Percentiles rank a stretch among this genome's conserved stretches.
These are phyloP conservation scores for Lutjanus argentimaculatus DNA, from an alignment of 2,797 vertebrate species.

Conservation along the genomic window DNA sequence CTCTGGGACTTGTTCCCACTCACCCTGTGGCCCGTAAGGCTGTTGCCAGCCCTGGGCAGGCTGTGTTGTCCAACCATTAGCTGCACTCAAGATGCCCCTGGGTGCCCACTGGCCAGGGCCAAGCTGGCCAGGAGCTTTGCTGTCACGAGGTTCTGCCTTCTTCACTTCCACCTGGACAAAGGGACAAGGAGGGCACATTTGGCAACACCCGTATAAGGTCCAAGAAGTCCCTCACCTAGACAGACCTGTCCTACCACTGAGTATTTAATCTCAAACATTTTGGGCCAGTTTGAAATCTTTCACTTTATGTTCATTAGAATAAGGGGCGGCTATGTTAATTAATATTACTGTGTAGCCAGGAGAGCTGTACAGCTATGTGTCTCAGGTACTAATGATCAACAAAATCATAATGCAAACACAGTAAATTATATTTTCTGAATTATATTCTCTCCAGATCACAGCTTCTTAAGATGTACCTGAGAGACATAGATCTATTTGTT, in stretches of 20 bases:
- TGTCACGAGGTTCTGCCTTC: conserved; percentile 97
- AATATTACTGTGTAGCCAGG: conserved; percentile 69
- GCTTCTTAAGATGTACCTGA: conserved; percentile 88
- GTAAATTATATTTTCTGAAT: conserved; percentile 1
- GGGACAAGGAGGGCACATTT: conserved; percentile 86
- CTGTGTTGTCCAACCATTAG: conserved; percentile 99
- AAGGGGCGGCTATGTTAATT: conserved; percentile 66
- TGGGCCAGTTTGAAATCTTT: conserved; percentile 86
- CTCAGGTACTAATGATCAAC: conserved; percentile 90
- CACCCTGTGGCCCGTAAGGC: conserved; percentile 97
- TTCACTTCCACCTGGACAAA: conserved; percentile 99
- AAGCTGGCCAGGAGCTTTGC: conserved; percentile 95
- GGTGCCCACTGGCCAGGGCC: conserved; percentile 95
- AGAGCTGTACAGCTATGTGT: conserved; percentile 89
- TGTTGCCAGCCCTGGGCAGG: conserved; percentile 97
- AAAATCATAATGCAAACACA: conserved; percentile 24
- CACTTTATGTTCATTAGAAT: conserved; percentile 87
- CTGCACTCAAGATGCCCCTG: conserved; percentile 94
- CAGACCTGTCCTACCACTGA: conserved; percentile 88
- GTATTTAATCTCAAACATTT: conserved; percentile 86
- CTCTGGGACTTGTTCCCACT: conserved; percentile 77
- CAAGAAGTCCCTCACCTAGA: conserved; percentile 83
- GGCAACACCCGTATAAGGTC: conserved; percentile 74
- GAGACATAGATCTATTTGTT: conserved; percentile 89
- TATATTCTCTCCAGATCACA: conserved; percentile 13